These are phyloP conservation scores for Dendrolimus punctatus DNA, from an alignment of 1,140 invertebrate species.

Conservation along the genomic window DNA sequence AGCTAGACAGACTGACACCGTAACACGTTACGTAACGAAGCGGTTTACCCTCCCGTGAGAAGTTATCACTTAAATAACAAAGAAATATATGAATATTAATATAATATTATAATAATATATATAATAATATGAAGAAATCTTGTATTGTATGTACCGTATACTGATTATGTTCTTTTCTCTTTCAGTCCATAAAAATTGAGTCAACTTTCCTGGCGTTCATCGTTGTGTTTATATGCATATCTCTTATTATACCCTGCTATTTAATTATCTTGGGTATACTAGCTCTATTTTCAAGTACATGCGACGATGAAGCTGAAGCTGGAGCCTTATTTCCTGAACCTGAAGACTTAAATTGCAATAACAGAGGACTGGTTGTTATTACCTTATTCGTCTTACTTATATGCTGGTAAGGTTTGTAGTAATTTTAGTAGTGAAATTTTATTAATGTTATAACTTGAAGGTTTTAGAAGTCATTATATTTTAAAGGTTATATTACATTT, in stretches of 20 bases:
- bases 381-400: slow-evolving; percentile 47
- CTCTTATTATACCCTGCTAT: slow-evolving; percentile 52
- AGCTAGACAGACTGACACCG: too few species aligned
- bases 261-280: slow-evolving; percentile 45
- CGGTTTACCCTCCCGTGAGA: too few species aligned
- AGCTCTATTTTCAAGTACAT: slow-evolving; percentile 43
- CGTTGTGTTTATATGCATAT: slow-evolving; percentile 48
- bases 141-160: too few species aligned
- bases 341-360: slow-evolving; percentile 43
- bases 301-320: slow-evolving; percentile 50
- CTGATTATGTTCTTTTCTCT: slow-evolving; percentile 15
- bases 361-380: slow-evolving; percentile 36
- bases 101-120: too few species aligned
- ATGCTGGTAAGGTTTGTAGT: slow-evolving; percentile 44
- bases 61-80: too few species aligned
- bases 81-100: too few species aligned
- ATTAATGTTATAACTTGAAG: too few species aligned
- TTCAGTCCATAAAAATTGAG: slow-evolving; percentile 61
- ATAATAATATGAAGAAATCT: too few species aligned
- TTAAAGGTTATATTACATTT: too few species aligned
- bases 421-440: too few species aligned
- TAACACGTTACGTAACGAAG: too few species aligned
- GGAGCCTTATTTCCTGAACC: slow-evolving; percentile 53
- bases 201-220: slow-evolving; percentile 54
- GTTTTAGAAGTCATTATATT: too few species aligned